These are phyloP conservation scores for Enteromius anoplus DNA, from an alignment of 2,797 vertebrate genomes.

Conservation along the genomic window DNA sequence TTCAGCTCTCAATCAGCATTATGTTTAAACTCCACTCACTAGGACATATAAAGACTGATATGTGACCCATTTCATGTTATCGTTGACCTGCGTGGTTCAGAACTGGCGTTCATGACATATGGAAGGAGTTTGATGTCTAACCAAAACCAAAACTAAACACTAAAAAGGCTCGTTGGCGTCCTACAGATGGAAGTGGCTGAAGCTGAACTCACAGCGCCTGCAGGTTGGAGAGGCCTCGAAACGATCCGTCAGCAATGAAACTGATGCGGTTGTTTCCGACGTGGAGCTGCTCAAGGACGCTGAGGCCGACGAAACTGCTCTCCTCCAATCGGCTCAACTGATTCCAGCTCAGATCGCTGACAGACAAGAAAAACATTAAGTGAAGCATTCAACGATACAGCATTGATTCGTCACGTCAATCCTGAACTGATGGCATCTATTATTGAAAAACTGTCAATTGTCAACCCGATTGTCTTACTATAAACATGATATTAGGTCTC, in stretches of 20 bases:
- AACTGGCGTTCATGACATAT: too few species aligned
- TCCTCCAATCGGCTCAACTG: conserved; percentile 91
- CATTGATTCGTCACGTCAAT: not conserved
- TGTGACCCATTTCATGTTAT: too few species aligned
- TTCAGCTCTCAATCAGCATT: too few species aligned
- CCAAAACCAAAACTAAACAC: not conserved
- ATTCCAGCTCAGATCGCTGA: conserved; percentile 90
- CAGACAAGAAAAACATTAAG: not conserved
- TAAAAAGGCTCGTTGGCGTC: not conserved
- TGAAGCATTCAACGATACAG: not conserved
- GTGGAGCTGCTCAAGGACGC: conserved; percentile 84
- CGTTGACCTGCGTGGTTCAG: too few species aligned
- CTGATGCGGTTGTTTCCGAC: conserved; percentile 91
- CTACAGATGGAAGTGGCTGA: not conserved
- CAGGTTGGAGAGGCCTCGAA: conserved; percentile 88
- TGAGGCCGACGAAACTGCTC: conserved; percentile 91
- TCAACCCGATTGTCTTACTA: too few species aligned
- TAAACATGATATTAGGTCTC: too few species aligned
- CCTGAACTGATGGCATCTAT: too few species aligned
- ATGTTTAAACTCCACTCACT: too few species aligned
- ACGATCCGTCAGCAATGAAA: conserved; percentile 95
- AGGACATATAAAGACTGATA: too few species aligned
- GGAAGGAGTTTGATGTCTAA: not conserved
- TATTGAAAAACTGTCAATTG: too few species aligned
- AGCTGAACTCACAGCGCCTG: conserved; percentile 87